Base-by-base conservation (phyloP, 2,113 vertebrate genomes). In the Lonchura striata region DNA sequence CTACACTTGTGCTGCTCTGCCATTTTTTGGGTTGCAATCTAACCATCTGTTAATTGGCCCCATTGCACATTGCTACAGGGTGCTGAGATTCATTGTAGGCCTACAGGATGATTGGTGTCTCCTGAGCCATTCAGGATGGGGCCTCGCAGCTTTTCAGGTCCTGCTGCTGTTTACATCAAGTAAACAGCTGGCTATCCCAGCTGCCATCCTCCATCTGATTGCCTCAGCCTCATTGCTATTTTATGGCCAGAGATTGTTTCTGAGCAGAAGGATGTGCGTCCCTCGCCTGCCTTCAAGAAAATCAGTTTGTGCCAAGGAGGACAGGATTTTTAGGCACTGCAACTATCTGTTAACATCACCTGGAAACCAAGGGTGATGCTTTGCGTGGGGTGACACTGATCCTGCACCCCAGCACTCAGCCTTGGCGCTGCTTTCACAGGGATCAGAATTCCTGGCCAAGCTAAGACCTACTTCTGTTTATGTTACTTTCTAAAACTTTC, bases 401-500 rank as follows among this genome's bases (percentile, higher is more conserved):
- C 33, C n/a, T 60, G 44, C 28, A 57, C 11, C 19, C 33, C 50
- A 46, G 13, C 2, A 22, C 54, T 86, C 56, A 75, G 18, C 44
- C 9, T 64, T 68, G 59, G n/a, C 37, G 24, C 19, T 57, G 37
- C 71, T 57, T 69, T 23, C 92, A n/a, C 60, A 41, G 57, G n/a
- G 49, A 68, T 71, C 53, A 76, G 53, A 76, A 91, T 71, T 64
- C 46, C 49, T 50, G 41, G 61, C 53, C 81, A 79, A 68, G 46
- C 25, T 4, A 24, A 92, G 70, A 72, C 49, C 37, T 0, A 0
- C 18, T 89, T 86, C 65, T 84, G 30, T 77, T 88, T 65, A 39
- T 83, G 19, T 63, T 89, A 44, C 37, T 76, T 87, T 92, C 74
- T 79, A 54, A 93, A 88, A 54, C 52, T 78, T 90, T 93, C 64